Evolutionary conservation across 2,113 vertebrate genomes (phyloP).

Genomic region (Etheostoma cragini): DNA sequence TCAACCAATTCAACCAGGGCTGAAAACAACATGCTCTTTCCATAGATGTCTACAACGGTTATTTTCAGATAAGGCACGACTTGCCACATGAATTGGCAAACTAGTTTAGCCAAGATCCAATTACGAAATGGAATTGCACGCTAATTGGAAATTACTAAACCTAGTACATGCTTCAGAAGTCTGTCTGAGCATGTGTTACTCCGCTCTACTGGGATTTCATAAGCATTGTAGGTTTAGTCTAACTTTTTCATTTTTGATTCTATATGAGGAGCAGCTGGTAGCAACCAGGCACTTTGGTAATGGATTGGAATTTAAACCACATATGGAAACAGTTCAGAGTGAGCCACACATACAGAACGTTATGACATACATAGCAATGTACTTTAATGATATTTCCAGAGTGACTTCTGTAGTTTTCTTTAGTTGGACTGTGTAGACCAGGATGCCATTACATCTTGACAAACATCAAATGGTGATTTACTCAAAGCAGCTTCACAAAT

Average conservation of each 20-base stretch:
- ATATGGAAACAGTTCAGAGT: slow-evolving; percentile 47
- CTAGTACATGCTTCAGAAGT: slow-evolving; percentile 58
- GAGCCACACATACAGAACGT: slow-evolving; percentile 19
- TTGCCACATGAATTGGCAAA: slow-evolving; percentile 65
- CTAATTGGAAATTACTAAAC: slow-evolving; percentile 79
- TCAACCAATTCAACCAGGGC: neutral
- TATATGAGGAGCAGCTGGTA: slow-evolving; percentile 15
- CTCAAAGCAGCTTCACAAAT: slow-evolving; percentile 23
- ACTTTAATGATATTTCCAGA: slow-evolving; percentile 21
- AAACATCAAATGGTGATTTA: slow-evolving; percentile 39
- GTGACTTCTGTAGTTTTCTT: neutral
- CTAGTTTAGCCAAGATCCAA: slow-evolving; percentile 66
- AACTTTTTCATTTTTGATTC: slow-evolving; percentile 53
- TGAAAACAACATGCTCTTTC: slow-evolving; percentile 17
- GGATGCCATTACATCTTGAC: slow-evolving; percentile 35
- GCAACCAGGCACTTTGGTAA: slow-evolving; percentile 45
- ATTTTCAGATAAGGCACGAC: slow-evolving; percentile 52
- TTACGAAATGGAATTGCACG: slow-evolving; percentile 63
- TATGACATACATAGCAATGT: slow-evolving; percentile 32
- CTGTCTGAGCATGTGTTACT: slow-evolving; percentile 74
- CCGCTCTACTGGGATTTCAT: slow-evolving; percentile 69
- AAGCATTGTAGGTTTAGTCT: slow-evolving; percentile 21
- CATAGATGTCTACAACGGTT: slow-evolving; percentile 13
- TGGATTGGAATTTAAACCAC: slow-evolving; percentile 52
- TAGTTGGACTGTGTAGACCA: neutral